Conservation (phyloP, 2,888 invertebrate genomes). For the Geophilus truncorum region DNA sequence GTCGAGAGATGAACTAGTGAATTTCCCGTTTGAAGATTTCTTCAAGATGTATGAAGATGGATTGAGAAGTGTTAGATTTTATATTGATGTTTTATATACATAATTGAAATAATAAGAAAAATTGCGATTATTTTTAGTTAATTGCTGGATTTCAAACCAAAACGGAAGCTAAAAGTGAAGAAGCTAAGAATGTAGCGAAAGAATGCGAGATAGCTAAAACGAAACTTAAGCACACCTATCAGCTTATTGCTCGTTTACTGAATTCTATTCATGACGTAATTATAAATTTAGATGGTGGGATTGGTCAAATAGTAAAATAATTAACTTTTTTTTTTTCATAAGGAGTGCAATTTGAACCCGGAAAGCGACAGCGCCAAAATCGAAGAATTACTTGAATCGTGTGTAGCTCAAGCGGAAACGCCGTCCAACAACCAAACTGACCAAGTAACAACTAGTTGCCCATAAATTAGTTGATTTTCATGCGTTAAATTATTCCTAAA, state of each 20-base stretch:
- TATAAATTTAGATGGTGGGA: neutral
- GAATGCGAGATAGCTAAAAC: neutral
- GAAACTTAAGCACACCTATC: neutral
- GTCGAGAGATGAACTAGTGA: neutral
- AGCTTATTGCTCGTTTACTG: constrained; percentile 6
- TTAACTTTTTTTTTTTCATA: neutral
- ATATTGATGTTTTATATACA: neutral
- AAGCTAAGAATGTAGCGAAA: neutral
- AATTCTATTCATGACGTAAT: constrained; percentile 31
- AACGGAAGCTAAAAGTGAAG: neutral
- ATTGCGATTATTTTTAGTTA: neutral
- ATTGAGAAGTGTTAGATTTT: constrained; percentile 19
- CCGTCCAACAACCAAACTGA: neutral
- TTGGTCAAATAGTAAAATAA: neutral
- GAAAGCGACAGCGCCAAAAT: constrained; percentile 16
- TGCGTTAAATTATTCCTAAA: neutral
- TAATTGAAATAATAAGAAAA: neutral
- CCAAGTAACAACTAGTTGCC: neutral
- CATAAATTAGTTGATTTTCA: neutral
- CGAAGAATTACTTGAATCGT: neutral
- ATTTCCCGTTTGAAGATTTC: constrained; percentile 32
- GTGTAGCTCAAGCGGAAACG: constrained; percentile 28
- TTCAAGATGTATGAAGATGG: constrained; percentile 31
- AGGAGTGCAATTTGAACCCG: constrained; percentile 30
- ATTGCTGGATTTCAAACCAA: neutral